phyloP scores from a whole-genome alignment of 2,797 vertebrate species.

The Chloroceryle inda region DNA sequence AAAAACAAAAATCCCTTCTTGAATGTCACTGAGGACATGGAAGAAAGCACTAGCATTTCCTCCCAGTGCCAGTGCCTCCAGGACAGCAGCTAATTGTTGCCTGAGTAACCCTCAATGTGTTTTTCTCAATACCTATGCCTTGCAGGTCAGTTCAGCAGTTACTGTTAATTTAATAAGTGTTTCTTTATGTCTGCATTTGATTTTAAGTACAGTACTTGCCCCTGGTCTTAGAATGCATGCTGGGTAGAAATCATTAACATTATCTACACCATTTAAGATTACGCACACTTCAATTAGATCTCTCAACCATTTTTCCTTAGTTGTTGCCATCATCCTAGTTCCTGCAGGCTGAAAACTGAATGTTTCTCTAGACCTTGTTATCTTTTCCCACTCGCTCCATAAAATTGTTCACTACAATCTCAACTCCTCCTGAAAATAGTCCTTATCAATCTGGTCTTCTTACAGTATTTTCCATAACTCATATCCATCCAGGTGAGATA shows the following conservation, averaged over 20 bases:
- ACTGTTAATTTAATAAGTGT: slow-evolving; percentile 76
- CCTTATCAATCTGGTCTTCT: background rate
- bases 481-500: background rate
- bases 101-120: slow-evolving; percentile 16
- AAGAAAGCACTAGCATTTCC: slow-evolving; percentile 24
- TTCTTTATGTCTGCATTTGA: slow-evolving; percentile 68
- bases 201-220: slow-evolving; percentile 75
- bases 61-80: slow-evolving; percentile 33
- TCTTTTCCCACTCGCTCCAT: background rate
- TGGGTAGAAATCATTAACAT: slow-evolving; percentile 77
- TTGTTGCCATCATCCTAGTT: slow-evolving; percentile 23
- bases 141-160: slow-evolving; percentile 76
- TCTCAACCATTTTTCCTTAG: slow-evolving; percentile 36
- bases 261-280: slow-evolving; percentile 81
- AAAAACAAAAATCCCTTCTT: slow-evolving; percentile 45
- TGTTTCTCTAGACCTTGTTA: slow-evolving; percentile 28
- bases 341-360: slow-evolving; percentile 16
- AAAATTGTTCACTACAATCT: background rate
- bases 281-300: slow-evolving; percentile 71
- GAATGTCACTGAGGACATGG: slow-evolving; percentile 17
- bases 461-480: background rate
- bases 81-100: slow-evolving; percentile 72
- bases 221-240: slow-evolving; percentile 71
- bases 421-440: background rate
- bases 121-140: slow-evolving; percentile 75